Conservation (phyloP, 2,797 vertebrate species). For the Sus cebifrons region DNA sequence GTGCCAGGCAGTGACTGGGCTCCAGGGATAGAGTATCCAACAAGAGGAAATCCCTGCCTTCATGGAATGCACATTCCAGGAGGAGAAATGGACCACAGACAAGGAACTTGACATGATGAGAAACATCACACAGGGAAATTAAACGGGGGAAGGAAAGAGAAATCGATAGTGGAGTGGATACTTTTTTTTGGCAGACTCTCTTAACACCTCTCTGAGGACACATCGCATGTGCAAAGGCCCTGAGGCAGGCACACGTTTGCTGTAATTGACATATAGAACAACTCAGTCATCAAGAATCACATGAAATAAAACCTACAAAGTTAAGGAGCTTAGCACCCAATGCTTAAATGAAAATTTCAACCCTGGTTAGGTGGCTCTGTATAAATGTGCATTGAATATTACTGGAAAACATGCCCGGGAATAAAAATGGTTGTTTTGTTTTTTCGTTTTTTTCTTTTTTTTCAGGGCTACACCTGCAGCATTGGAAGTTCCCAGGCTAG, state of each 20-base stretch:
- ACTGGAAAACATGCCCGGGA: not conserved
- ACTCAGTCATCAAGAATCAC: not conserved
- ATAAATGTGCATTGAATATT: not conserved
- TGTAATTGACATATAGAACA: not conserved
- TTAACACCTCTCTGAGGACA: not conserved
- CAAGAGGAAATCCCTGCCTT: not conserved
- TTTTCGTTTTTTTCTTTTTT: too few species aligned
- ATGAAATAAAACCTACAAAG: not conserved
- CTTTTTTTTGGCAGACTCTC: not conserved
- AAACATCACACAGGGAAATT: not conserved
- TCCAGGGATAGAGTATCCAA: not conserved
- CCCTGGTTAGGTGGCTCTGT: not conserved
- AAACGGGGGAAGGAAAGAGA: not conserved
- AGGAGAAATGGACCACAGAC: not conserved
- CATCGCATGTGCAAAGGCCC: not conserved
- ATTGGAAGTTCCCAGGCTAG: too few species aligned
- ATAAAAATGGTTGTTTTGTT: not conserved
- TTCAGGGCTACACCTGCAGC: too few species aligned
- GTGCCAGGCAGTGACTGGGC: not conserved
- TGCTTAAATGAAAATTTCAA: not conserved
- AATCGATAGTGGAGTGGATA: rapidly evolving
- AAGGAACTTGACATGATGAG: not conserved
- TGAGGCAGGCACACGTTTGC: not conserved
- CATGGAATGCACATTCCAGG: not conserved
- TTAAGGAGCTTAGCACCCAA: not conserved